Conservation (phyloP, 2,888 invertebrate species). For the Dynastes maya region DNA sequence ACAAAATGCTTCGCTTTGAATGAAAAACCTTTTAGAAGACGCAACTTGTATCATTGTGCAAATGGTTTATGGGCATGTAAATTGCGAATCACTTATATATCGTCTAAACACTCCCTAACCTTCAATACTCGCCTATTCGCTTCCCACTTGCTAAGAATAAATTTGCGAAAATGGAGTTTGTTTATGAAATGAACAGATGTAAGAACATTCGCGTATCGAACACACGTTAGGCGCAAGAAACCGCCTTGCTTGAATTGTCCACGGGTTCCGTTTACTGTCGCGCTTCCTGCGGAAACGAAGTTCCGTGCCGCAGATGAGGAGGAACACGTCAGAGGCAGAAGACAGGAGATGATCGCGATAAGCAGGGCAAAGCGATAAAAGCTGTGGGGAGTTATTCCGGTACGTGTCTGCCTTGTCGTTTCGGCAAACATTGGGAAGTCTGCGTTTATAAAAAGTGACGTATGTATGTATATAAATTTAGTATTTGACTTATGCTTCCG, state of each 20-base stretch:
- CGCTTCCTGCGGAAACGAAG: slow-evolving; percentile 28
- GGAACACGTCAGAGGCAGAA: neutral
- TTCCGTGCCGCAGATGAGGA: slow-evolving; percentile 9
- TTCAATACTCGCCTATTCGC: slow-evolving; percentile 21
- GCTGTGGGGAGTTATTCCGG: slow-evolving; percentile 13
- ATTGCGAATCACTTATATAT: neutral
- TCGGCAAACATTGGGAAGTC: neutral
- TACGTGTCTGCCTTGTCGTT: neutral
- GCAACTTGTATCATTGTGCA: neutral
- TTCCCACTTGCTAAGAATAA: slow-evolving; percentile 32
- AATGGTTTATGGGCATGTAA: neutral
- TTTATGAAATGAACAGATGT: slow-evolving; percentile 23
- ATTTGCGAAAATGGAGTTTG: slow-evolving; percentile 31
- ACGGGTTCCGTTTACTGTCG: slow-evolving; percentile 16
- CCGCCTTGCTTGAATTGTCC: neutral
- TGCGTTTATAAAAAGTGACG: neutral
- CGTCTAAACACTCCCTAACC: slow-evolving; percentile 18
- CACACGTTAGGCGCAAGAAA: neutral
- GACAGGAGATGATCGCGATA: slow-evolving; percentile 26
- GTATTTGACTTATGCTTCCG: too few species aligned
- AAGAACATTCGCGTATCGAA: slow-evolving; percentile 12
- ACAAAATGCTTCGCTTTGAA: too few species aligned
- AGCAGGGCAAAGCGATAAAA: slow-evolving; percentile 2
- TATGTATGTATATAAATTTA: slow-evolving; percentile 1
- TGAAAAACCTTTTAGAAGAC: too few species aligned